A percentile compares a stretch with the other conserved stretches of the same genome.
phyloP scores from a whole-genome alignment of 2,113 vertebrate species.

The Phasianus colchicus region DNA sequence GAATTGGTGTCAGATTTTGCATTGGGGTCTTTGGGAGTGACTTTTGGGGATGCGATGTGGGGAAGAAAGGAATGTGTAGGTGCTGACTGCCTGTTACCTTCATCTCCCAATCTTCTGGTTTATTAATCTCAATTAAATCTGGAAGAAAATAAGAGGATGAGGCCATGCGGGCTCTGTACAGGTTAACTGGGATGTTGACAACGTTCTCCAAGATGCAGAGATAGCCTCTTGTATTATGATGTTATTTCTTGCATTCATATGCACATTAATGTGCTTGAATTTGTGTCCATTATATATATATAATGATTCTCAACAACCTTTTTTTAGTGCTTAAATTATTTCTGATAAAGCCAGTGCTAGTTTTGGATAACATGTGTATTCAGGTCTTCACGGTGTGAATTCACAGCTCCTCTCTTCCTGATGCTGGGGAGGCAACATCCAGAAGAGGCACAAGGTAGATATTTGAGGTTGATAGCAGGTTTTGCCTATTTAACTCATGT shows the following conservation, averaged over 20 bases:
- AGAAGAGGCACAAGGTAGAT: background rate
- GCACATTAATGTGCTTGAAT: background rate
- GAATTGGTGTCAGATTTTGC: background rate
- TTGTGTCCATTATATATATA: background rate
- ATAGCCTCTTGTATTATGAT: background rate
- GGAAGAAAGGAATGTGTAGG: background rate
- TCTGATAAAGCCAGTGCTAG: background rate
- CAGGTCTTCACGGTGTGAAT: background rate
- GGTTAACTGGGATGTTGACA: background rate
- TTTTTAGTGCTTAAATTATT: background rate
- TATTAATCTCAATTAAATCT: background rate
- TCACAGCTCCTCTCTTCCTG: background rate
- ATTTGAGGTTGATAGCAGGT: background rate
- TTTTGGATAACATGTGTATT: conserved; percentile 24
- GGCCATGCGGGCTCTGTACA: background rate
- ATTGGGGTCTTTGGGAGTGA: background rate
- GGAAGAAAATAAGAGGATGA: background rate
- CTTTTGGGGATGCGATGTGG: background rate
- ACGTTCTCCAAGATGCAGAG: background rate
- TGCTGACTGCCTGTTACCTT: background rate
- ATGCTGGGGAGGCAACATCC: background rate
- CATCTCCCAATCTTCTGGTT: background rate
- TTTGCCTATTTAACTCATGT: background rate
- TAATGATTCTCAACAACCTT: background rate
- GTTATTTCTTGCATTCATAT: background rate